Evolutionary conservation across 2,888 invertebrate species (phyloP).

Genomic region (Ethmia dodecea): DNA sequence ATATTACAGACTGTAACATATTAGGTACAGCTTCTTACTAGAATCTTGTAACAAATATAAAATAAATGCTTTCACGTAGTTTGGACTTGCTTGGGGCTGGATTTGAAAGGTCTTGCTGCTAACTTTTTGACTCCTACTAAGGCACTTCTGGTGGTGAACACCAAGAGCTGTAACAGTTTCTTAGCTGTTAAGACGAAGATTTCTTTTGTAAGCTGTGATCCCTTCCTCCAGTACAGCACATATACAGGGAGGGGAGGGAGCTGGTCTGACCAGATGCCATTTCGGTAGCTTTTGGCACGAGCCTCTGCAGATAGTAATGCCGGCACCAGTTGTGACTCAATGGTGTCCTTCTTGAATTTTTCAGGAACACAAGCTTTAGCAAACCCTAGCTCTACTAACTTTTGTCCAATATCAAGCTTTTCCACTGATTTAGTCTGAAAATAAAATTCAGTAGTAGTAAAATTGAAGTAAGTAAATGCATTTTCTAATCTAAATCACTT

Average conservation of each 20-base stretch:
- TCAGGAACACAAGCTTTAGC: constrained; percentile 55
- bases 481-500: constrained; percentile 1
- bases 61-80: constrained; percentile 50
- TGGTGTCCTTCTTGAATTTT: constrained; percentile 49
- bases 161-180: constrained; percentile 38
- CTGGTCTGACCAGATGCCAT: constrained; percentile 66
- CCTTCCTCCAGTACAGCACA: constrained; percentile 57
- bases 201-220: constrained; percentile 34
- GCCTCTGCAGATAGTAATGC: constrained; percentile 54
- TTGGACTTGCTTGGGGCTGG: constrained; percentile 48
- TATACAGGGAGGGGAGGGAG: constrained; percentile 59
- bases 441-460: constrained; percentile 9
- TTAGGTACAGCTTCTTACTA: constrained; percentile 32
- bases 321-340: constrained; percentile 58
- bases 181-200: constrained; percentile 35
- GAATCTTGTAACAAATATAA: constrained; percentile 26
- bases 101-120: constrained; percentile 36
- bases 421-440: constrained; percentile 60
- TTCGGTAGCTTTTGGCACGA: constrained; percentile 52
- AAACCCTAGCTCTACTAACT: constrained; percentile 67
- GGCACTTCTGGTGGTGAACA: constrained; percentile 40
- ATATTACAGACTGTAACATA: constrained; percentile 39
- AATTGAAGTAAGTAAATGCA: constrained; percentile 1
- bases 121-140: constrained; percentile 49
- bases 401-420: constrained; percentile 61